phyloP scores from a whole-genome alignment of 1,140 invertebrate genomes.

The Panonychus citri region DNA sequence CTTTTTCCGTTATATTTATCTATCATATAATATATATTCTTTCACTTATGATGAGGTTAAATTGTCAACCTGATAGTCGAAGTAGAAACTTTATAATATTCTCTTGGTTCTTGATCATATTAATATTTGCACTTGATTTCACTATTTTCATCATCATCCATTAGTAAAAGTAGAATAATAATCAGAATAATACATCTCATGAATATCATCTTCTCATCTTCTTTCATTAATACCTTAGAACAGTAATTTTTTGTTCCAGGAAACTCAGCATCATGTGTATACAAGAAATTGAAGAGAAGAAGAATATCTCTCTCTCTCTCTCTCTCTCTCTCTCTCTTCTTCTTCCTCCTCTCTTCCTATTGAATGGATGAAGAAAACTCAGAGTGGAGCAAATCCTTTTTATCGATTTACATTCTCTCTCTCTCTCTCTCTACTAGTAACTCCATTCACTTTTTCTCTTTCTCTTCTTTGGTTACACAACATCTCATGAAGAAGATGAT shows the following conservation, averaged over 20 bases:
- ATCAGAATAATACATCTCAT: too few relatives aligned
- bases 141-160: too few relatives aligned
- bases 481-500: neutral
- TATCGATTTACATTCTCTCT: neutral
- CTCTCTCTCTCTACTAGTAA: neutral
- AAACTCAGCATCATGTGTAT: neutral
- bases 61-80: too few relatives aligned
- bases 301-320: neutral
- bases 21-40: too few relatives aligned
- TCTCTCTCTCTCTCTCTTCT: neutral
- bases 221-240: neutral
- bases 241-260: neutral
- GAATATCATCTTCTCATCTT: too few relatives aligned
- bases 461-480: neutral
- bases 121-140: too few relatives aligned
- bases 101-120: too few relatives aligned
- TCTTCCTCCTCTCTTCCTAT: neutral
- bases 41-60: too few relatives aligned
- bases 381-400: neutral
- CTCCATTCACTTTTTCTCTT: neutral
- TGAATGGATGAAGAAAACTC: neutral
- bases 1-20: too few relatives aligned
- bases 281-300: neutral
- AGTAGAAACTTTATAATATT: too few relatives aligned
- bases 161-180: too few relatives aligned